Evolutionary conservation across 2,888 invertebrate genomes (phyloP), one percentile per base, ranked within the genome.

Genomic region (Chironomus tentans): DNA sequence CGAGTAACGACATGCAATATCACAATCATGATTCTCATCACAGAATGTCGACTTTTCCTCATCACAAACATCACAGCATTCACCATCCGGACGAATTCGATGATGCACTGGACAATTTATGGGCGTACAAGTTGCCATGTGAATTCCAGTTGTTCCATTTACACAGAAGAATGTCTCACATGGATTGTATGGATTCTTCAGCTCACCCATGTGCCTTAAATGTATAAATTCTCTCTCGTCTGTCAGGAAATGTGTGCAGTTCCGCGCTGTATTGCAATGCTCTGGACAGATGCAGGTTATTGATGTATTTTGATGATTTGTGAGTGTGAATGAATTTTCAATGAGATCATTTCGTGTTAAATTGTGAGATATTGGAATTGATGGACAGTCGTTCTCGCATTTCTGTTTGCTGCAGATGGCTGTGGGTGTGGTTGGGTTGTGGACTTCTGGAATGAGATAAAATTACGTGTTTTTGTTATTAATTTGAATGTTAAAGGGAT

Each of bases 11-110:
- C 68, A 68, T 4, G 3, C 28, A 13, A 24, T 28, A 12, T 68
- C 68, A 38, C 68, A 68, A n/a, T 68, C 38, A 7, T n/a, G 38
- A 68, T 13, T 13, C 3, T 68, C 68, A 38, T 28, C n/a, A 38
- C 68, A 68, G 12, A 68, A 68, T n/a, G 7, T 28, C 3, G 38
- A 68, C 24, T 28, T n/a, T 28, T 62, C 21, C 7, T 12, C 7
- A 68, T 68, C 38, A n/a, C 68, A 68, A 68, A 28, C 10, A 4
- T 68, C 68, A n/a, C 68, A 68, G n/a, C 68, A 68, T 15, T 13
- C 28, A n/a, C 68, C 68, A 15, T 28, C n/a, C 5, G 24, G 28
- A 4, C 13, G 24, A 7, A 68, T 15, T n/a, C 68, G 28, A n/a
- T 68, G 68, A 38, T 68, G n/a, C 2, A 15, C 6, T 4, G 28